Evolutionary conservation across 2,888 invertebrate genomes (phyloP).

Genomic region (Patella pellucida): DNA sequence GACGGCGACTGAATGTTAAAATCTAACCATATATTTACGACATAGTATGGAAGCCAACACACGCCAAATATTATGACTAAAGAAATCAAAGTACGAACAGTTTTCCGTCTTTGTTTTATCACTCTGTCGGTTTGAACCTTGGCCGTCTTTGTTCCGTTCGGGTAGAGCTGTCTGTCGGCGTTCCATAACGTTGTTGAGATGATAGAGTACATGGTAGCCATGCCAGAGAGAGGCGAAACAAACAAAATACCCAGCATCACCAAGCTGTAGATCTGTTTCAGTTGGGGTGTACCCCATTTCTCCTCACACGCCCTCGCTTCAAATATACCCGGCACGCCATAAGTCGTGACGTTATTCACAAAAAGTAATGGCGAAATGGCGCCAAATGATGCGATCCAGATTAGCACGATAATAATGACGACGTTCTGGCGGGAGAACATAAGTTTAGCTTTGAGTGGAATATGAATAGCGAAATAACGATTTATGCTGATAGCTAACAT

Average conservation of each 20-base stretch:
- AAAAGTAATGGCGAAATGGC: constrained; percentile 52
- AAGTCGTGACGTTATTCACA: constrained; percentile 44
- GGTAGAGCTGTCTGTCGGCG: constrained; percentile 37
- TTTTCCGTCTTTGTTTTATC: constrained; percentile 48
- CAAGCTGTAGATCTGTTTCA: constrained; percentile 52
- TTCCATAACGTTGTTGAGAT: constrained; percentile 55
- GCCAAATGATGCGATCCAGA: constrained; percentile 50
- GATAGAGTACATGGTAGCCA: constrained; percentile 49
- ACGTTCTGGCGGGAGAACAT: constrained; percentile 49
- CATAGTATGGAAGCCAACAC: constrained; percentile 61
- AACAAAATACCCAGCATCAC: constrained; percentile 52
- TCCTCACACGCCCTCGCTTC: constrained; percentile 49
- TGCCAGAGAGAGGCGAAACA: constrained; percentile 48
- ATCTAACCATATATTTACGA: constrained; percentile 59
- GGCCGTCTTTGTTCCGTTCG: constrained; percentile 19
- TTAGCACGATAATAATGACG: constrained; percentile 42
- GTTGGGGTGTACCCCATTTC: constrained; percentile 40
- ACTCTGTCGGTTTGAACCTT: constrained; percentile 41
- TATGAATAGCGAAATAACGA: constrained; percentile 53
- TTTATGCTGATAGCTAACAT: constrained; percentile 55
- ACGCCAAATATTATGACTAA: constrained; percentile 52
- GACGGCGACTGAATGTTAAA: constrained; percentile 38
- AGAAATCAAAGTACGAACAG: constrained; percentile 54
- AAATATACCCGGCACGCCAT: constrained; percentile 41
- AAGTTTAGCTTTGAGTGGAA: constrained; percentile 50